These are phyloP conservation scores for Lordiphosa andalusiaca DNA, from an alignment of 2,888 invertebrate genomes.

Conservation along the genomic window DNA sequence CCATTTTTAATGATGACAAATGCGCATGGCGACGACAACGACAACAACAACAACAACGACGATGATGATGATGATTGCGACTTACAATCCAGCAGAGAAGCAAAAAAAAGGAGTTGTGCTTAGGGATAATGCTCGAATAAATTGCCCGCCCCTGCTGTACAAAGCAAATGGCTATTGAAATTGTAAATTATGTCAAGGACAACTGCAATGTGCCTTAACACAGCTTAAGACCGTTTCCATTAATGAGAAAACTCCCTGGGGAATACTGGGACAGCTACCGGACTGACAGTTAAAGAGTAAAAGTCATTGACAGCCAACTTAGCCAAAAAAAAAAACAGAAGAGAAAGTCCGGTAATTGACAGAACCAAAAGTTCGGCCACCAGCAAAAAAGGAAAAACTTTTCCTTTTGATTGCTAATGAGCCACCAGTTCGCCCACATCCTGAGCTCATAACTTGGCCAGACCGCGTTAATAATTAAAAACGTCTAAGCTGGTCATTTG, in stretches of 20 bases:
- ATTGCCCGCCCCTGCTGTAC: slow-evolving; percentile 34
- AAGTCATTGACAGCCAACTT: slow-evolving; percentile 59
- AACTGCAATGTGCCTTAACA: slow-evolving; percentile 34
- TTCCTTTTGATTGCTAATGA: slow-evolving; percentile 52
- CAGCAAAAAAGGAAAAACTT: slow-evolving; percentile 29
- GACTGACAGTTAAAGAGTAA: slow-evolving; percentile 70
- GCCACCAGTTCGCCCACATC: slow-evolving; percentile 40
- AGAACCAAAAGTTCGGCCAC: slow-evolving; percentile 18
- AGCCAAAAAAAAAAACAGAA: slow-evolving; percentile 17
- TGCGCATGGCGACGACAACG: slow-evolving; percentile 39
- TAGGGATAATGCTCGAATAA: slow-evolving; percentile 53
- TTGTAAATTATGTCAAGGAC: slow-evolving; percentile 74
- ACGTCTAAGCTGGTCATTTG: slow-evolving; percentile 40
- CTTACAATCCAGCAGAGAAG: slow-evolving; percentile 33
- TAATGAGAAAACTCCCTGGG: slow-evolving; percentile 44
- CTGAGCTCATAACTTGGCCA: slow-evolving; percentile 15
- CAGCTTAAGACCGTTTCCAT: slow-evolving; percentile 29
- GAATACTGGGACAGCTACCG: slow-evolving; percentile 54
- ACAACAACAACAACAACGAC: slow-evolving; percentile 25
- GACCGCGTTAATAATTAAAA: slow-evolving; percentile 60
- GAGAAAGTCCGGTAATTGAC: slow-evolving; percentile 34
- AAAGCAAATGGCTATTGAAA: slow-evolving; percentile 62
- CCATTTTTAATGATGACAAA: slow-evolving; percentile 68
- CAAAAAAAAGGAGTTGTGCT: slow-evolving; percentile 46
- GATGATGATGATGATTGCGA: slow-evolving; percentile 40